phyloP scores from a whole-genome alignment of 1,140 invertebrate genomes.

The Calliphora vicina region DNA sequence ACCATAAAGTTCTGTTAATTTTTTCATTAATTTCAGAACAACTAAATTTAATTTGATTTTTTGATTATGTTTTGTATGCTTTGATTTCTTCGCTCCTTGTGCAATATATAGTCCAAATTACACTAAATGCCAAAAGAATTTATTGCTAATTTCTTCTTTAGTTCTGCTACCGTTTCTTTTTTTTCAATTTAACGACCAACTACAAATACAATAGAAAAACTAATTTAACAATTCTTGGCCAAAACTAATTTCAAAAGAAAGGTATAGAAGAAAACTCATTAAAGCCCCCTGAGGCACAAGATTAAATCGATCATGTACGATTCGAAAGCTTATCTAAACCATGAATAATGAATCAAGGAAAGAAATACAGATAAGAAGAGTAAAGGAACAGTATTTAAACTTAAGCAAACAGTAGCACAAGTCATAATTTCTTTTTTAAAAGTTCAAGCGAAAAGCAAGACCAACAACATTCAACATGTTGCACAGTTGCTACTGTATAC shows the following conservation, averaged over 20 bases:
- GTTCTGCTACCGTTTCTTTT: background rate
- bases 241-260: conserved; percentile 18
- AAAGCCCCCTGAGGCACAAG: background rate
- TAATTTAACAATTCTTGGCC: background rate
- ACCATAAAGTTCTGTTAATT: too few species aligned
- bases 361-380: background rate
- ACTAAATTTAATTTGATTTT: too few species aligned
- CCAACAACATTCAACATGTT: background rate
- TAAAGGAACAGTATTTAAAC: background rate
- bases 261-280: background rate
- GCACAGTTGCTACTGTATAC: conserved; percentile 15
- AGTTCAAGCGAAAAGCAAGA: background rate
- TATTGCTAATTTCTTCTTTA: too few species aligned
- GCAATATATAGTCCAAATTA: too few species aligned
- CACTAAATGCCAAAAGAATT: too few species aligned
- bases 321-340: conserved; percentile 16
- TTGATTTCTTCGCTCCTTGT: too few species aligned
- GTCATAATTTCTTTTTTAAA: conserved; percentile 25
- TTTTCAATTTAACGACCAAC: too few species aligned
- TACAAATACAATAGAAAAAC: background rate
- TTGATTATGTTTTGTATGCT: too few species aligned
- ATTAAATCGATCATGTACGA: background rate
- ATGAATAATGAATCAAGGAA: background rate
- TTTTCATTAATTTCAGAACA: too few species aligned
- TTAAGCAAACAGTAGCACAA: conserved; percentile 11